Conservation (phyloP, 2,113 vertebrate species). For the Ictalurus furcatus region DNA sequence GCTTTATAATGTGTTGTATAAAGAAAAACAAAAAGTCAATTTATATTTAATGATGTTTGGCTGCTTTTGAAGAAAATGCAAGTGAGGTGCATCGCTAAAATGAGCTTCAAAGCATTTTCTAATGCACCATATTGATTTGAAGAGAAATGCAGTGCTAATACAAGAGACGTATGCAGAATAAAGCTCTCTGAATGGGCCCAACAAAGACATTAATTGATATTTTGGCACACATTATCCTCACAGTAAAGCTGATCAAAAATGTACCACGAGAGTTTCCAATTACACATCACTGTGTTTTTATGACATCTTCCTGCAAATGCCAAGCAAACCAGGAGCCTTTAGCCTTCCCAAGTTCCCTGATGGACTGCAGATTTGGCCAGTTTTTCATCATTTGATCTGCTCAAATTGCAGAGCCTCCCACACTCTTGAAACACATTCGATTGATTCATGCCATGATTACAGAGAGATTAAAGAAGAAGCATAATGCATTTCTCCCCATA, state of each 20-base stretch:
- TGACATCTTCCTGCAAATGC: conserved; percentile 30
- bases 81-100: conserved; percentile 20
- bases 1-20: conserved; percentile 24
- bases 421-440: conserved; percentile 37
- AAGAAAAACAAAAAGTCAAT: conserved; percentile 30
- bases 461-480: conserved; percentile 1
- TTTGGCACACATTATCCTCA: conserved; percentile 32
- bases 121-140: neutral
- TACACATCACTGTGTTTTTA: conserved; percentile 49
- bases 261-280: conserved; percentile 38
- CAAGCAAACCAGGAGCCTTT: conserved; percentile 39
- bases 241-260: conserved; percentile 39
- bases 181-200: conserved; percentile 12
- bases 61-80: conserved; percentile 26
- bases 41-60: conserved; percentile 34
- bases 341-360: conserved; percentile 34
- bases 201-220: conserved; percentile 48
- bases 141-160: neutral
- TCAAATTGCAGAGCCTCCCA: conserved; percentile 39
- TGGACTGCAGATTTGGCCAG: conserved; percentile 48
- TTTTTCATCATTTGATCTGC: conserved; percentile 55
- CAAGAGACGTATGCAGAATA: neutral
- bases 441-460: conserved; percentile 51
- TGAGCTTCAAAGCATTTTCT: conserved; percentile 29
- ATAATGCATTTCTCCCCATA: conserved; percentile 32